Evolutionary conservation across 2,888 invertebrate genomes (phyloP), one percentile per base, ranked within the genome.

Genomic region (Ophion slaviceki): DNA sequence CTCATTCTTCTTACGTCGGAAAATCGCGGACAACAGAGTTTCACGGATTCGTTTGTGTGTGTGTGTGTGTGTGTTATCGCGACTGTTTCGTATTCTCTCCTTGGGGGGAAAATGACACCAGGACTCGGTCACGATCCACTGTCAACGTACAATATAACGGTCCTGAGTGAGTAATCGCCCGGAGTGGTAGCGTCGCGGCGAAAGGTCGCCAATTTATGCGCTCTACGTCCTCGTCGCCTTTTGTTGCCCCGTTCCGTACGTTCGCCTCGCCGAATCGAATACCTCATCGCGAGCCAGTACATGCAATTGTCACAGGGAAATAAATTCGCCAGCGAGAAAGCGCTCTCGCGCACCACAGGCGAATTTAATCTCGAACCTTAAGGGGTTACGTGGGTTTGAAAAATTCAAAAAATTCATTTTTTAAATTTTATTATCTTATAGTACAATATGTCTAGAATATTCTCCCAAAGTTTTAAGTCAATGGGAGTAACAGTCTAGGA

Each of bases 121-220:
- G 92, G 92, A 85, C 89, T 93, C 24, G 93, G 93, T 80, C 92
- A 93, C 85, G 93, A 93, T 89, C 92, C 92, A 74, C 88, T 93
- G 82, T 91, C 91, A 64, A 91, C 91, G 20, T 93, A 93, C 88
- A 92, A 93, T 87, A 90, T 90, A 86, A 92, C 92, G 59, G 86
- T 89, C 71, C 82, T 92, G 87, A 92, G 93, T 93, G 84, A 91
- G 91, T 89, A 82, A 40, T 83, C 66, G 59, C 86, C 68, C 82
- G 59, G 24, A 62, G 40, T 57, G 36, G 53, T 53, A 71, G 10
- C 28, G 47, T 28, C 45, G 45, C 59, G 67, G 67, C 62, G 40
- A 76, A 79, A 75, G 79, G 79, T 82, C 82, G 59, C 40, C 32
- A 71, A 64, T 76, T 78, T 72, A 59, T 24, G 71, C 32, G 28